These are phyloP conservation scores for Pitangus sulphuratus DNA, from an alignment of 2,797 vertebrate species.

Conservation along the genomic window DNA sequence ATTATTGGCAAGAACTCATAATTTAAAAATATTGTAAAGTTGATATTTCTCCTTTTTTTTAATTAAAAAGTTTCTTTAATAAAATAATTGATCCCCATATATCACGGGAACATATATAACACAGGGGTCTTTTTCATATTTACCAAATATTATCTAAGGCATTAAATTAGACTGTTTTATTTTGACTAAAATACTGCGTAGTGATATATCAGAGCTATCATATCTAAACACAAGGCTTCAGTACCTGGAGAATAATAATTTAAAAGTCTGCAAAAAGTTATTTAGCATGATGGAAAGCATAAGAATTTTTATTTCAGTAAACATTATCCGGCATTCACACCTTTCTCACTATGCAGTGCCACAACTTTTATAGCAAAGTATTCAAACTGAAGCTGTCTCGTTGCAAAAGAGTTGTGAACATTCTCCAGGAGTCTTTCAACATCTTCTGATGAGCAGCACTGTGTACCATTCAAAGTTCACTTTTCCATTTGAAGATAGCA, in stretches of 20 bases:
- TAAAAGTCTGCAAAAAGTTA: neutral
- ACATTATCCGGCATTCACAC: neutral
- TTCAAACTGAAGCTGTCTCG: neutral
- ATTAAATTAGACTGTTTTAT: neutral
- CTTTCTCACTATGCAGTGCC: neutral
- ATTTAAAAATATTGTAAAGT: neutral
- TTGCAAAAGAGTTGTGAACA: neutral
- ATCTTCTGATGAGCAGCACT: neutral
- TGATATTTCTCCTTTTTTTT: neutral
- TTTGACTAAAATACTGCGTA: neutral
- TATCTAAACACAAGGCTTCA: neutral
- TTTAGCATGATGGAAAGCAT: neutral
- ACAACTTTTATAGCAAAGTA: neutral
- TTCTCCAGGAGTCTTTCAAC: neutral
- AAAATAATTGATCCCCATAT: neutral
- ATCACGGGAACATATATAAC: neutral
- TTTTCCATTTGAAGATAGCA: neutral
- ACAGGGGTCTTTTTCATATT: neutral
- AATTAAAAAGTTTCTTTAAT: neutral
- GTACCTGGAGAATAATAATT: neutral
- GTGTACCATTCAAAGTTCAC: neutral
- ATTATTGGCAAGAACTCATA: neutral
- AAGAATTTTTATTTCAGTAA: neutral
- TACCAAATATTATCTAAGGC: neutral
- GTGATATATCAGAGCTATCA: neutral